Evolutionary conservation across 2,888 invertebrate genomes (phyloP), one percentile per base, ranked within the genome.

Genomic region (Tachina grossa): DNA sequence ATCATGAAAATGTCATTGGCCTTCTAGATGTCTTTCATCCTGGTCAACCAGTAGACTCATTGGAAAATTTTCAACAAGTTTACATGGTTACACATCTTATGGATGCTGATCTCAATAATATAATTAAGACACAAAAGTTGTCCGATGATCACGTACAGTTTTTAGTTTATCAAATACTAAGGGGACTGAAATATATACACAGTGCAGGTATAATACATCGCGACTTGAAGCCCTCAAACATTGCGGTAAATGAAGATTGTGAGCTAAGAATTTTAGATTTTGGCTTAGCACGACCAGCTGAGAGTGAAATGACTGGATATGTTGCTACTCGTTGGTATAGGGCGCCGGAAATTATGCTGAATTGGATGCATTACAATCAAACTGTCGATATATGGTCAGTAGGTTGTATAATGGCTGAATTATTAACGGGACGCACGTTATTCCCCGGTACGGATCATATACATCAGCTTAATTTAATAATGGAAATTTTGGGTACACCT

Each of bases 341-440:
- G 87, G 99, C 99, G 14, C 99, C 99, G n/a, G 99, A 99, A 94
- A 99, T 99, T 87, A 99, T 99, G 98, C 95, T 99, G 51, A 99
- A 99, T 93, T 99, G 99, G 99, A 99, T 99, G 99, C 99, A 99
- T 92, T 99, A 99, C 93, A 98, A 98, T 93, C 98, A 99, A 93
- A 99, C 99, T 87, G 99, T 99, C 86, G 99, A 99, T 92, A 98
- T 99, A 92, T 99, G 99, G 99, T 98, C 98, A 0, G 99, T 99
- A 66, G 99, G 99, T 39, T 99, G 99, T 93, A 99, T 99, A 89
- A 98, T 99, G 97, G 99, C 99, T 14, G 99, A 99, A 93, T 94
- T 99, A 89, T 94, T 99, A 87, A 99, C 98, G 0, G 96, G 98
- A 76, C 95, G 97, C 89, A 98, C 98, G 16, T 94, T 99, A 71